Conservation (phyloP, 1,140 invertebrate genomes). For the Aphaenogaster ashmeadi region DNA sequence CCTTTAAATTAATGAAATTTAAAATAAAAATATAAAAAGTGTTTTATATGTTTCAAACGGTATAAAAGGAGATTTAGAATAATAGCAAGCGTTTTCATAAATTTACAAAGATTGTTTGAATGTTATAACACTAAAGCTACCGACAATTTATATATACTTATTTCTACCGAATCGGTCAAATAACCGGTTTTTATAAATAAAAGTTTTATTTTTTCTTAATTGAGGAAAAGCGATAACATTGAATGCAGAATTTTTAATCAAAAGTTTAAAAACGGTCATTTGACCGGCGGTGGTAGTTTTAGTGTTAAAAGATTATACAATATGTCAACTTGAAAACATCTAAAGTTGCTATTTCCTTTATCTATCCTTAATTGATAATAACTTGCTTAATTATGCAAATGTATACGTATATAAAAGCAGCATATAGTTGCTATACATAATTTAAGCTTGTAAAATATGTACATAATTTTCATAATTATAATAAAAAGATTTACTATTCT, state of each 20-base stretch:
- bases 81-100: neutral
- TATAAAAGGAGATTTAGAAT: neutral
- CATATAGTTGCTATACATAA: neutral
- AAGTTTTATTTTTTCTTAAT: no score
- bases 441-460: neutral
- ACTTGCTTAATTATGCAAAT: neutral
- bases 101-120: neutral
- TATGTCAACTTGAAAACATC: neutral
- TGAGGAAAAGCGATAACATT: no score
- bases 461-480: neutral
- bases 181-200: no score
- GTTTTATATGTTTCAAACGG: neutral
- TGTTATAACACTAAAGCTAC: no score
- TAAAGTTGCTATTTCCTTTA: neutral
- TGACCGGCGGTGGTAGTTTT: no score
- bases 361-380: neutral
- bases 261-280: no score
- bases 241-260: no score
- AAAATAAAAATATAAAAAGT: neutral
- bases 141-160: no score
- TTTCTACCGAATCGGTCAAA: no score
- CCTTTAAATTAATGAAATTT: neutral
- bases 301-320: neutral
- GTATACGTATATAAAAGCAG: neutral
- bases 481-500: slow-evolving; percentile 22